Evolutionary conservation across 2,888 invertebrate genomes (phyloP).

Genomic region (Adelognathus sp.): DNA sequence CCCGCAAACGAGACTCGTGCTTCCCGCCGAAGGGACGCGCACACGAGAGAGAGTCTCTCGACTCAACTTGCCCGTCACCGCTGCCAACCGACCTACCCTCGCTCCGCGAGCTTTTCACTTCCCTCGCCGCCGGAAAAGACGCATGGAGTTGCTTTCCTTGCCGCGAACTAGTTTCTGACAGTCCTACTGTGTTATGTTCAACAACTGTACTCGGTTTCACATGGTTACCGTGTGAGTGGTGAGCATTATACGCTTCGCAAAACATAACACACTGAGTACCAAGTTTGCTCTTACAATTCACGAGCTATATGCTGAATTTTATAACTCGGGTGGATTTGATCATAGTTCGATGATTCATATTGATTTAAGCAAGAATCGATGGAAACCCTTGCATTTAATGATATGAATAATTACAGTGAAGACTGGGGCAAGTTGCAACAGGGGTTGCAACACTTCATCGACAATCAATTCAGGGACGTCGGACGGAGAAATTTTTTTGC

Average conservation of each 20-base stretch:
- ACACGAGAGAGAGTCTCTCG: slow-evolving; percentile 18
- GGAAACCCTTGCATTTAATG: too few relatives aligned
- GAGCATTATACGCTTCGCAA: neutral
- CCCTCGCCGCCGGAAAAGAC: slow-evolving; percentile 15
- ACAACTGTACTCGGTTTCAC: neutral
- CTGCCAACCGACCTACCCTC: neutral
- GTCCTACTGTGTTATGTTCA: neutral
- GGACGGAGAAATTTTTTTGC: too few relatives aligned
- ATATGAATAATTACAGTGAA: too few relatives aligned
- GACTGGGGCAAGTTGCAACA: too few relatives aligned
- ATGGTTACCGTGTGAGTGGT: neutral
- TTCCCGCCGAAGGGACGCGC: slow-evolving; percentile 4
- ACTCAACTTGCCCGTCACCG: slow-evolving; percentile 27
- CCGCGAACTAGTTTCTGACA: neutral
- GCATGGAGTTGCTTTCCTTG: slow-evolving; percentile 6
- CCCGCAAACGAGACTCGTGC: neutral
- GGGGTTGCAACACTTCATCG: too few relatives aligned
- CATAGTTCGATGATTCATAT: too few relatives aligned
- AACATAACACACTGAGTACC: too few relatives aligned
- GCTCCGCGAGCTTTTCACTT: slow-evolving; percentile 17
- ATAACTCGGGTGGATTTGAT: too few relatives aligned
- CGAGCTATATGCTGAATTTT: too few relatives aligned
- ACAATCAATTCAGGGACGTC: too few relatives aligned
- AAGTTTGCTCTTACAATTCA: neutral
- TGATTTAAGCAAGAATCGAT: too few relatives aligned